Evolutionary conservation across 2,888 invertebrate species (phyloP).

Genomic region (Lasioglossum villosulum): DNA sequence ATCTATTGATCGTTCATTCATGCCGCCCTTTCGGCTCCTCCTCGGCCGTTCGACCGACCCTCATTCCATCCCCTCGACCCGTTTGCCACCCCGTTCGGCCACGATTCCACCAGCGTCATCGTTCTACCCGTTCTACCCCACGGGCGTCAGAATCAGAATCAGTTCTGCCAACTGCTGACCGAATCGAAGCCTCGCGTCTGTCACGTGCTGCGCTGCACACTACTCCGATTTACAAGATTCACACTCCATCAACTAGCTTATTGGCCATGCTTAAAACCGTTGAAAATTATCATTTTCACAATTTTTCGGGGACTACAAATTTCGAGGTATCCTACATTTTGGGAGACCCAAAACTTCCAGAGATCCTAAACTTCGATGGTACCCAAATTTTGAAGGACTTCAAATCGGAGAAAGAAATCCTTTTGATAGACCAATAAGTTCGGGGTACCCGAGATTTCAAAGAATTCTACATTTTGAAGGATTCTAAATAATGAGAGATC

Average conservation of each 20-base stretch:
- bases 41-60: constrained; percentile 61
- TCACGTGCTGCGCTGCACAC: constrained; percentile 72
- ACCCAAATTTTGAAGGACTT: no score
- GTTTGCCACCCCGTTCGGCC: constrained; percentile 47
- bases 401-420: no score
- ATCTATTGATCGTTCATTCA: constrained; percentile 84
- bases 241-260: not conserved
- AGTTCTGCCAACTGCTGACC: constrained; percentile 76
- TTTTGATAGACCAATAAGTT: no score
- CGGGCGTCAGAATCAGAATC: constrained; percentile 68
- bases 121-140: constrained; percentile 57
- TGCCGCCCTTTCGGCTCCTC: constrained; percentile 78
- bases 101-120: constrained; percentile 56
- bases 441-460: no score
- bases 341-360: not conserved
- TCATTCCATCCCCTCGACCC: constrained; percentile 41
- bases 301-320: no score
- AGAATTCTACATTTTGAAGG: no score
- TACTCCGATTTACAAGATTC: not conserved
- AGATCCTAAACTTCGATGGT: no score
- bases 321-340: no score
- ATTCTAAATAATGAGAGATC: no score
- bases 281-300: no score
- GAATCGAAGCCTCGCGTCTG: constrained; percentile 63
- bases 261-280: no score